Percentiles rank a stretch among this genome's conserved stretches.
These are phyloP conservation scores for Zingel zingel DNA, from an alignment of 2,113 vertebrate genomes.

Conservation along the genomic window DNA sequence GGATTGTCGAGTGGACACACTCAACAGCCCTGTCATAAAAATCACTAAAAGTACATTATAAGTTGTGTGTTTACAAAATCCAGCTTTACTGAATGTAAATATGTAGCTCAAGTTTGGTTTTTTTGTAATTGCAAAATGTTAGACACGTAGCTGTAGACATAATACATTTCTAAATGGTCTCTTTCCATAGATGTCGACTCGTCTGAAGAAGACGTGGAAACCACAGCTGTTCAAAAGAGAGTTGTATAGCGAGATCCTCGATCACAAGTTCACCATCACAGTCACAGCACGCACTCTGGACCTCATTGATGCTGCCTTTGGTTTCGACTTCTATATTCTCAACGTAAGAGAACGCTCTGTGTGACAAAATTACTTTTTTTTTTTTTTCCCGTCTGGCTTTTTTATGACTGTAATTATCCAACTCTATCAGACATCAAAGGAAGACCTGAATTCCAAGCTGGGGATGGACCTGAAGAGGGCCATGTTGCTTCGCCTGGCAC, in stretches of 20 bases:
- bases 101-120: no score
- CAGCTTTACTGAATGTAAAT: background rate
- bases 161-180: background rate
- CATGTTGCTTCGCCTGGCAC: constrained; percentile 91
- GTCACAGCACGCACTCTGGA: constrained; percentile 92
- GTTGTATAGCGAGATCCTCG: constrained; percentile 95
- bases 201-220: constrained; percentile 92
- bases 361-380: background rate
- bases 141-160: background rate
- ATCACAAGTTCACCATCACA: constrained; percentile 87
- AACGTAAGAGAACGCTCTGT: constrained; percentile 78
- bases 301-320: constrained; percentile 90
- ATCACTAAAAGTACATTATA: background rate
- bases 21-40: background rate
- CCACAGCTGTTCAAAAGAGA: constrained; percentile 90
- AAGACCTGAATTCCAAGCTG: constrained; percentile 93
- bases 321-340: constrained; percentile 96
- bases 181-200: constrained; percentile 84
- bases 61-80: background rate
- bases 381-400: background rate
- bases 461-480: constrained; percentile 95
- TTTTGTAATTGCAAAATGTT: background rate
- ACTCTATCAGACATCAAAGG: constrained; percentile 87
- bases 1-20: background rate
- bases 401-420: background rate